Percentiles rank a stretch among this genome's conserved stretches.
These are phyloP conservation scores for Aspidiotus destructor DNA, from an alignment of 2,888 invertebrate genomes.

Conservation along the genomic window DNA sequence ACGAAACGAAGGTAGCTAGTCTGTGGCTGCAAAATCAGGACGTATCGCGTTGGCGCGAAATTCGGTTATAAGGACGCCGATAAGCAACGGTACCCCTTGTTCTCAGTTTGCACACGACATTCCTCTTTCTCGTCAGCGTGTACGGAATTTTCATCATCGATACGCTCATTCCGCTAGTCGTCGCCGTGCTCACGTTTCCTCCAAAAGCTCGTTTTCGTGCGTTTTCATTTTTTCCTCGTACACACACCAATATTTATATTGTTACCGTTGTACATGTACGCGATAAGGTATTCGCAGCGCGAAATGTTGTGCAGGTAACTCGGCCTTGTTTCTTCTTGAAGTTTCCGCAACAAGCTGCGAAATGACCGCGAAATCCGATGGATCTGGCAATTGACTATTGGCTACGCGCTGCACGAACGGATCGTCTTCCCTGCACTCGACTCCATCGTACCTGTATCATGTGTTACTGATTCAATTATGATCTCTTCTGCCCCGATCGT, in stretches of 20 bases:
- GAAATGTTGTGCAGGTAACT: neutral
- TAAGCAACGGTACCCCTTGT: constrained; percentile 1
- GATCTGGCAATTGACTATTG: constrained; percentile 12
- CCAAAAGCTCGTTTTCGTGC: neutral
- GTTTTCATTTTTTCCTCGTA: constrained; percentile 4
- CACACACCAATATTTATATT: neutral
- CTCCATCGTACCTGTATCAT: constrained; percentile 24
- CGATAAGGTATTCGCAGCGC: neutral
- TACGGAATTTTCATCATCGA: neutral
- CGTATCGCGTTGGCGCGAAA: constrained; percentile 28
- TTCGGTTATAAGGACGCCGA: constrained; percentile 22
- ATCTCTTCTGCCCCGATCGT: constrained; percentile 11
- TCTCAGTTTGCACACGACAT: neutral
- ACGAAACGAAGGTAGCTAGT: constrained; percentile 28
- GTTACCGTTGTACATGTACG: too few relatives aligned
- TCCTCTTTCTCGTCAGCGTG: neutral
- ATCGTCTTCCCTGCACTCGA: constrained; percentile 17
- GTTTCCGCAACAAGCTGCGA: neutral
- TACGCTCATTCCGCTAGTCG: too few relatives aligned
- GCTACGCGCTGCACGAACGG: constrained; percentile 9
- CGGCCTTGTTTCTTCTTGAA: neutral
- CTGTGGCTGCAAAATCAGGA: constrained; percentile 28
- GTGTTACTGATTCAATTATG: constrained; percentile 25
- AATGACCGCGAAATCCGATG: constrained; percentile 29
- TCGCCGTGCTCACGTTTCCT: too few relatives aligned